Conservation (phyloP, 2,888 invertebrate genomes). For the Cryptocephalus primarius region DNA sequence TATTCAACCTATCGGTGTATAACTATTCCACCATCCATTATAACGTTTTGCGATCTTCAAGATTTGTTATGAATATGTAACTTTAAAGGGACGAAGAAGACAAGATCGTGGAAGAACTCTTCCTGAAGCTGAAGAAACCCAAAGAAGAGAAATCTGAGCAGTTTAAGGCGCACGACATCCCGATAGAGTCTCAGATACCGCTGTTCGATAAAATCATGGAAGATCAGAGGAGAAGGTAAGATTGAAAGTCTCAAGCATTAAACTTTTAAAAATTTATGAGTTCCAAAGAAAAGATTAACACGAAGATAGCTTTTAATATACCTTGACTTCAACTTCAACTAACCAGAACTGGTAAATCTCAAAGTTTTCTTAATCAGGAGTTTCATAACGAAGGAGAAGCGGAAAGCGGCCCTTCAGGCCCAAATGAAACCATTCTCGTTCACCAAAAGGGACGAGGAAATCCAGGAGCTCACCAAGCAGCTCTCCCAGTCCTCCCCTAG, state of each 20-base stretch:
- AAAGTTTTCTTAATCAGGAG: constrained; percentile 33
- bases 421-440: constrained; percentile 57
- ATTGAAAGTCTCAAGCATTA: not conserved
- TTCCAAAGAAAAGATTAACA: no score
- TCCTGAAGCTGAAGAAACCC: constrained; percentile 25
- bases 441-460: constrained; percentile 47
- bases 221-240: constrained; percentile 59
- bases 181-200: constrained; percentile 59
- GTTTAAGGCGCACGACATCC: constrained; percentile 53
- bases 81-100: constrained; percentile 52
- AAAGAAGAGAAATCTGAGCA: constrained; percentile 40
- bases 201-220: constrained; percentile 61
- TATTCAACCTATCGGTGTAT: no score
- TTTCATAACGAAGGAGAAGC: constrained; percentile 47
- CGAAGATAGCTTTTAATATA: no score
- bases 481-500: constrained; percentile 34
- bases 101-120: constrained; percentile 43
- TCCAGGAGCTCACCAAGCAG: constrained; percentile 32
- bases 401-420: constrained; percentile 49
- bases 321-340: no score
- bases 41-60: no score
- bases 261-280: not conserved
- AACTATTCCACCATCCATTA: no score
- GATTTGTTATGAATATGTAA: no score
- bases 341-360: no score